phyloP scores from a whole-genome alignment of 2,888 invertebrate genomes.

The Graphium colonna region DNA sequence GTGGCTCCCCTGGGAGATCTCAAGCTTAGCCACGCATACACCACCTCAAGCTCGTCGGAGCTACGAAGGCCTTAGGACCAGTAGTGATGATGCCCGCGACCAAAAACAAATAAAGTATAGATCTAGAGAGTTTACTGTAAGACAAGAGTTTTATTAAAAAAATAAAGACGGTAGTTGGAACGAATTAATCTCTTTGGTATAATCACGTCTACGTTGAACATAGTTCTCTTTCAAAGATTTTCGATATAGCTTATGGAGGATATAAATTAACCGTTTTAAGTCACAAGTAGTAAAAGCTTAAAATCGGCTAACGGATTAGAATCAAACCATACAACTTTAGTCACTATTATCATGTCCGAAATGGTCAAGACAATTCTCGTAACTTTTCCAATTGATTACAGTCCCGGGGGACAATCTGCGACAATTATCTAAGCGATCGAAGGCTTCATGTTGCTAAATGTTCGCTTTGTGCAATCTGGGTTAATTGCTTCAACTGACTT shows the following conservation, averaged over 20 bases:
- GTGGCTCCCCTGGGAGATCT: too few species aligned
- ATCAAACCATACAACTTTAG: not conserved
- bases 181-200: too few species aligned
- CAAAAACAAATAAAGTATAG: too few species aligned
- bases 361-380: not conserved
- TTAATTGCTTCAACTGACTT: not conserved
- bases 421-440: not conserved
- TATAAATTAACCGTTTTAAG: not conserved
- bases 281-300: too few species aligned
- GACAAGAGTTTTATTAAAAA: too few species aligned
- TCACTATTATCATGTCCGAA: not conserved
- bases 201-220: too few species aligned
- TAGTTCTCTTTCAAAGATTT: not conserved
- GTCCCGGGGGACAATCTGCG: not conserved
- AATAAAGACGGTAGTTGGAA: too few species aligned
- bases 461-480: not conserved
- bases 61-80: too few species aligned
- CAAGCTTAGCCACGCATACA: too few species aligned
- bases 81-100: too few species aligned
- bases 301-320: not conserved
- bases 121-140: too few species aligned
- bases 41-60: too few species aligned
- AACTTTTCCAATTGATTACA: not conserved
- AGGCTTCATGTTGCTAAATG: not conserved
- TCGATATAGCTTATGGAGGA: not conserved